A percentile compares a stretch with the other conserved stretches of the same genome.
phyloP scores from a whole-genome alignment of 2,888 invertebrate genomes.

The Calliopum simillimum region DNA sequence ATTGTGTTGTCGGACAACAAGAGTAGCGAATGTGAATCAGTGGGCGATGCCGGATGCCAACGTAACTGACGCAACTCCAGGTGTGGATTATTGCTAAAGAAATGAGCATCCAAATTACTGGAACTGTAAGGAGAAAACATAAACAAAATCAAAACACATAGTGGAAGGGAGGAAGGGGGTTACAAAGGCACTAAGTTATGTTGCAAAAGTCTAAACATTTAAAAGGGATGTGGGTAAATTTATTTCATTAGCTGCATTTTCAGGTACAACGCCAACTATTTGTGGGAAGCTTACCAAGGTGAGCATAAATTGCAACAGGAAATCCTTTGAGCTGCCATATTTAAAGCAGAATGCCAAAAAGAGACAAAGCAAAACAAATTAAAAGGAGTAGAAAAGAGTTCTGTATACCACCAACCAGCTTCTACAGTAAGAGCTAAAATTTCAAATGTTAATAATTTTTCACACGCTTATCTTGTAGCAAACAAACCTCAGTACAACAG shows the following conservation, averaged over 20 bases:
- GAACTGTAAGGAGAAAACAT: constrained; percentile 27
- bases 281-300: constrained; percentile 10
- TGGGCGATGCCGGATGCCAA: constrained; percentile 88
- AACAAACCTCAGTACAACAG: constrained; percentile 12
- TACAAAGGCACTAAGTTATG: neutral
- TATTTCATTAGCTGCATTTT: constrained; percentile 21
- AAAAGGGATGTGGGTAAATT: neutral
- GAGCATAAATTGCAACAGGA: constrained; percentile 31
- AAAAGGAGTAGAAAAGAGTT: neutral
- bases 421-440: constrained; percentile 3
- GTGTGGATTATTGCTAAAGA: constrained; percentile 76
- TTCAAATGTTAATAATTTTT: constrained; percentile 32
- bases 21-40: constrained; percentile 81
- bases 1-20: constrained; percentile 88
- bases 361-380: neutral
- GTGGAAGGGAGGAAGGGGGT: neutral
- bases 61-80: constrained; percentile 79
- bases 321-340: constrained; percentile 32
- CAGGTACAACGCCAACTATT: constrained; percentile 12
- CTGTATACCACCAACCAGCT: neutral
- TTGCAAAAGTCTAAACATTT: too few species aligned
- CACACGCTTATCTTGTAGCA: constrained; percentile 30
- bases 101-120: constrained; percentile 75
- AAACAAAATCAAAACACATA: constrained; percentile 25
- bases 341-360: constrained; percentile 9